These are phyloP conservation scores for Gonatopus flavifemur DNA, from an alignment of 1,140 invertebrate species.

Conservation along the genomic window DNA sequence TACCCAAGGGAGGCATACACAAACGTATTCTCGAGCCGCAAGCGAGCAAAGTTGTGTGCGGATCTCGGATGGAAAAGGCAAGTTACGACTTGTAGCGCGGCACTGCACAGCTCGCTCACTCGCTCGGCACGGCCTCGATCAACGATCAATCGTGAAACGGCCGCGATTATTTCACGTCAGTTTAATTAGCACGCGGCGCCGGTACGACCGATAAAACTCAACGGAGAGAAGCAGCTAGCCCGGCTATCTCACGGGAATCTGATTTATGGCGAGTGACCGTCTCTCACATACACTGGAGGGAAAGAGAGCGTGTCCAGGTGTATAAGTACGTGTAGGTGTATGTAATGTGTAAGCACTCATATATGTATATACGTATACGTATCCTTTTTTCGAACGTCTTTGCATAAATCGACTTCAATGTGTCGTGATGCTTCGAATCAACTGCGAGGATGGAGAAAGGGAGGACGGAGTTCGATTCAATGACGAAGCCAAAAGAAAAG, in stretches of 20 bases:
- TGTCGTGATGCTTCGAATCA: too few relatives aligned
- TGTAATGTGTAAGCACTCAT: conserved; percentile 10
- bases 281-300: conserved; percentile 33
- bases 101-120: too few relatives aligned
- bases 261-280: conserved; percentile 56
- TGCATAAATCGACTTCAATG: too few relatives aligned
- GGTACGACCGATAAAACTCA: conserved; percentile 54
- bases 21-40: too few relatives aligned
- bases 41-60: too few relatives aligned
- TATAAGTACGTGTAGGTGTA: too few relatives aligned
- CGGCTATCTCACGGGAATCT: conserved; percentile 56
- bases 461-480: conserved; percentile 13
- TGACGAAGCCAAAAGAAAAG: conserved; percentile 26
- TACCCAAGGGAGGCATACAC: too few relatives aligned
- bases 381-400: too few relatives aligned
- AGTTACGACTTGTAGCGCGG: too few relatives aligned
- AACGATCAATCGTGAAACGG: conserved; percentile 56
- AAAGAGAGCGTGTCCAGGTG: conserved; percentile 14
- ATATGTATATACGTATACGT: neutral
- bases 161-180: conserved; percentile 57
- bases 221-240: conserved; percentile 47
- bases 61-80: too few relatives aligned
- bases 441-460: too few relatives aligned
- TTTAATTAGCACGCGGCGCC: conserved; percentile 58
- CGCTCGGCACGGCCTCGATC: conserved; percentile 48